A percentile compares a stretch with the other conserved stretches of the same genome.
Conservation (phyloP, 1,140 invertebrate genomes). For the Drosophila murphyi region DNA sequence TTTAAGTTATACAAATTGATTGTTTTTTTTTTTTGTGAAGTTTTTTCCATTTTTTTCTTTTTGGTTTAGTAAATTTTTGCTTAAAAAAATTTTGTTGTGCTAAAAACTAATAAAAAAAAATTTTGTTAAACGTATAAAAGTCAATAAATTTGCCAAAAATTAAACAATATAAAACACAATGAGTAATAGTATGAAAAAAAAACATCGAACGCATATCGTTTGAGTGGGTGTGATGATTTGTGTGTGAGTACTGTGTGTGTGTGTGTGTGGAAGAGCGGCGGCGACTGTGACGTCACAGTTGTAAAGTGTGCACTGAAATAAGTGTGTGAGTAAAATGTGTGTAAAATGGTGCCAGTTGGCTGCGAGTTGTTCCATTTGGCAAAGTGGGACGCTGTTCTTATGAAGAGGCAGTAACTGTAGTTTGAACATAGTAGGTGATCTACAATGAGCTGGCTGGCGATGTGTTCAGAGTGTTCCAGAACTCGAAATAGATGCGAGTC, state of each 20-base stretch:
- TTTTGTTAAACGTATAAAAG: neutral
- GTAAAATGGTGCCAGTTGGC: conserved; percentile 9
- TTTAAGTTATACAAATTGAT: conserved; percentile 39
- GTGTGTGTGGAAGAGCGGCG: conserved; percentile 60
- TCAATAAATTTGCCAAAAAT: conserved; percentile 3
- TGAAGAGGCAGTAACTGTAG: conserved; percentile 54
- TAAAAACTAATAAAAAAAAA: conserved; percentile 54
- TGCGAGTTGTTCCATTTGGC: conserved; percentile 31
- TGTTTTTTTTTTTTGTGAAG: conserved; percentile 1
- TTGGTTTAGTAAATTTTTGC: conserved; percentile 13
- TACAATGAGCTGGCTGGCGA: conserved; percentile 13
- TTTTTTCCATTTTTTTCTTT: conserved; percentile 23
- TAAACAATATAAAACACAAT: conserved; percentile 34
- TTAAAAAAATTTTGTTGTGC: conserved; percentile 30
- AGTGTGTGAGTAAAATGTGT: conserved; percentile 13
- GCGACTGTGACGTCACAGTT: conserved; percentile 36
- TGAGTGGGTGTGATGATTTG: conserved; percentile 1
- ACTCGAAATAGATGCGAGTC: neutral
- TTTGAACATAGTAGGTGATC: conserved; percentile 25
- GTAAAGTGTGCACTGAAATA: conserved; percentile 5
- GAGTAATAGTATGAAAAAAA: conserved; percentile 21
- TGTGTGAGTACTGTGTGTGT: conserved; percentile 19
- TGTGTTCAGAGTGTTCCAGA: conserved; percentile 26
- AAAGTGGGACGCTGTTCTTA: conserved; percentile 15
- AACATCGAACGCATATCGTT: conserved; percentile 25